A percentile compares a stretch with the other conserved stretches of the same genome.
These are phyloP conservation scores for Psammodynastes pulverulentus DNA, from an alignment of 2,113 vertebrate genomes.

Conservation along the genomic window DNA sequence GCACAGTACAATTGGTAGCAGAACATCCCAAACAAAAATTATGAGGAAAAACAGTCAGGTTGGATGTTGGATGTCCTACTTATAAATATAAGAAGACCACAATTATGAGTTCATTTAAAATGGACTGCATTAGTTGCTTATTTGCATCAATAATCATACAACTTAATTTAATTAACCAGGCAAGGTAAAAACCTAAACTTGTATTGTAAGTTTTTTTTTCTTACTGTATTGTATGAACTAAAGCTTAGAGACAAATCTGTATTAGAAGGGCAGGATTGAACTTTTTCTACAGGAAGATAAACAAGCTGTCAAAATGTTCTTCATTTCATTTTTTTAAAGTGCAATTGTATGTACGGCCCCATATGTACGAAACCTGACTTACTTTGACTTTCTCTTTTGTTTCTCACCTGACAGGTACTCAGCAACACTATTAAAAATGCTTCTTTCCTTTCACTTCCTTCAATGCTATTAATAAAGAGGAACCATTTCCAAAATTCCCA, in stretches of 20 bases:
- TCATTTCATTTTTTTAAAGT: not conserved
- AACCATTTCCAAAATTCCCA: constrained; percentile 58
- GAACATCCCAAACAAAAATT: not conserved
- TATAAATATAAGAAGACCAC: not conserved
- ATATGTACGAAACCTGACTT: not conserved
- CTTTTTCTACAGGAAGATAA: not conserved
- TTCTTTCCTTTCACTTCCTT: not conserved
- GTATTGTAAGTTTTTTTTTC: not conserved
- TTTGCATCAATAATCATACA: not conserved
- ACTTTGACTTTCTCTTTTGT: not conserved
- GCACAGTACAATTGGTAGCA: not conserved
- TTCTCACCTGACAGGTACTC: not conserved
- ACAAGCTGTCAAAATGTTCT: not conserved
- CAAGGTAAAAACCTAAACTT: not conserved
- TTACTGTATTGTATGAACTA: not conserved
- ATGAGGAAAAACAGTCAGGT: not conserved
- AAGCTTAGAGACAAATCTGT: not conserved
- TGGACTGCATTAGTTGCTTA: not conserved
- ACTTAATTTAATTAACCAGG: not conserved
- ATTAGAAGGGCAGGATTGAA: not conserved
- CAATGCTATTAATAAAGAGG: constrained; percentile 36
- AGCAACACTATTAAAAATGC: not conserved
- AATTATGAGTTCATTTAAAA: not conserved
- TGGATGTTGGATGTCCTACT: not conserved
- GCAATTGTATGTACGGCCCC: not conserved